Evolutionary conservation across 2,113 vertebrate genomes (phyloP), one percentile per base, ranked within the genome.

Genomic region (Zingel zingel): DNA sequence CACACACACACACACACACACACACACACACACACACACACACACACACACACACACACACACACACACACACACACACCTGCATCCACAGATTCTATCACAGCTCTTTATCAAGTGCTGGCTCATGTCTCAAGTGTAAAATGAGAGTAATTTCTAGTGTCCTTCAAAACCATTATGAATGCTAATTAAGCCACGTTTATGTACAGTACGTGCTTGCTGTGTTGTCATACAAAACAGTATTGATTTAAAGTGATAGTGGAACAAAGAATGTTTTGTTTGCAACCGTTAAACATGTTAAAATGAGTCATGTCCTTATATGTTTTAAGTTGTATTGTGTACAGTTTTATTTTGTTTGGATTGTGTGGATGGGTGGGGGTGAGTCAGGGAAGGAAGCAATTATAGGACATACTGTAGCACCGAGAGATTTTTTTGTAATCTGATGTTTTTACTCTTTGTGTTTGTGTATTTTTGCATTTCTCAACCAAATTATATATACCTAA

Each of bases 111-210:
- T 78, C 64, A 82, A 74, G 54, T 64, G 58, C 23, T 77, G 53
- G 36, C 48, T 82, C 36, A 39, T 79, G 30, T 74, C 81, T 84
- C 74, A 80, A 85, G 76, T 77, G 62, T 68, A 79, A 75, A 45
- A 76, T 76, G 21, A 64, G 27, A 18, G 21, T 80, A 2, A 54
- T 80, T 48, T 73, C 30, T 27, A 27, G 30, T 57, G 69, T 73
- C 62, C 56, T 85, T 86, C 65, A 68, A 50, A 82, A 50, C 33
- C 71, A 62, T 80, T 72, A 45, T 59, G 62, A 63, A 80, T 77
- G 62, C 50, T 43, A 76, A 84, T 88, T 47, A 51, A 63, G 13
- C 0, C 39, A 25, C n/a, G 23, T 64, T 63, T 51, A 14, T 64
- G 33, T 53, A 43, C 51, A 30, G 47, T 47, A 2, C 23, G 51